Conservation (phyloP, 37 sponge, comb jelly and placozoan species). For the Geodia barretti region DNA sequence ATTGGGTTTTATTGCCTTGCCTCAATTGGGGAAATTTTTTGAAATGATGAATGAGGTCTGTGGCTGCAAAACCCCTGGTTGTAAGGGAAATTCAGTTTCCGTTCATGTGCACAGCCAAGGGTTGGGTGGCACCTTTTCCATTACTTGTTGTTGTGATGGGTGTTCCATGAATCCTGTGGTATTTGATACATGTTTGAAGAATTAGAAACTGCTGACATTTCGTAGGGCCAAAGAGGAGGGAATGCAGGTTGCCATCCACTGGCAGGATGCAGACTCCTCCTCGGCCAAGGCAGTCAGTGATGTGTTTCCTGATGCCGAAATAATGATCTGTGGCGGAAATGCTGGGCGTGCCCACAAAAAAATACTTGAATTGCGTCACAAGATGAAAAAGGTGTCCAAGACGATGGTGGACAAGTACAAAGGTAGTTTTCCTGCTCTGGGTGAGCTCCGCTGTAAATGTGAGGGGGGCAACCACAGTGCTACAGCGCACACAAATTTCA, state of each 20-base stretch:
- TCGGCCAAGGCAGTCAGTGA: slow-evolving; percentile 10
- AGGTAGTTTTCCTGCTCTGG: slow-evolving; percentile 8
- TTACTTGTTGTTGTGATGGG: too few relatives aligned
- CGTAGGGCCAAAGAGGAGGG: slow-evolving; percentile 40
- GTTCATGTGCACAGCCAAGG: too few relatives aligned
- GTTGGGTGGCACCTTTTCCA: too few relatives aligned
- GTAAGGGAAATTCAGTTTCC: too few relatives aligned
- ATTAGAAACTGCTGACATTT: too few relatives aligned
- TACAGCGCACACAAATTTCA: slow-evolving; percentile 16
- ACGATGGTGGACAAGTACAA: slow-evolving; percentile 21
- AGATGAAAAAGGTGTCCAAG: too few relatives aligned
- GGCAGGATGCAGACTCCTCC: slow-evolving; percentile 54
- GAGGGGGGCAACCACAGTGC: neutral
- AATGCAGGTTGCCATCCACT: slow-evolving; percentile 6
- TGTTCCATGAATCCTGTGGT: too few relatives aligned
- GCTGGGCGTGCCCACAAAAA: slow-evolving; percentile 16
- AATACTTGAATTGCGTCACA: neutral
- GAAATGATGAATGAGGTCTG: too few relatives aligned
- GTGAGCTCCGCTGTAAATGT: slow-evolving; percentile 7
- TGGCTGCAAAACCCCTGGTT: too few relatives aligned
- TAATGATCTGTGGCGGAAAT: slow-evolving; percentile 41
- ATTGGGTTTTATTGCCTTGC: too few relatives aligned
- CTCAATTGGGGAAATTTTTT: too few relatives aligned
- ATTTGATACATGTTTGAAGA: too few relatives aligned
- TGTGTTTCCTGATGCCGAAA: neutral